phyloP scores from a whole-genome alignment of 1,140 invertebrate genomes.

The Saccostrea glomerata region DNA sequence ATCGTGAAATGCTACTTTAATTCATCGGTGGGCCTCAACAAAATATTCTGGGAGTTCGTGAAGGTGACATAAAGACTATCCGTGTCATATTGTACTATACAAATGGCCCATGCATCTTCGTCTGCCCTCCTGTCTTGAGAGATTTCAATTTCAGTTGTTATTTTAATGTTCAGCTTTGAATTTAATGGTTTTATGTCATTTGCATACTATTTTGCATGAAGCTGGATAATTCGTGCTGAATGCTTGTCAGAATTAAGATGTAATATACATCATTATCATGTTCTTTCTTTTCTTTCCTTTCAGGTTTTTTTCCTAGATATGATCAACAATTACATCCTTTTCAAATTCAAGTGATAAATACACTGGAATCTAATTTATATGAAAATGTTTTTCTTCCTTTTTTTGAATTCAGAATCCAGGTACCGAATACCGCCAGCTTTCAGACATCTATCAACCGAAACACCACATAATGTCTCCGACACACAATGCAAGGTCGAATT shows the following conservation, averaged over 20 bases:
- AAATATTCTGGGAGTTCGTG: neutral
- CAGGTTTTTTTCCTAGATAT: neutral
- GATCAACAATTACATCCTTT: constrained; percentile 23
- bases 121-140: neutral
- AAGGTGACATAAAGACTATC: neutral
- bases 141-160: neutral
- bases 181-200: neutral
- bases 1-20: constrained; percentile 21
- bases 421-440: neutral
- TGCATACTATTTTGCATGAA: constrained; percentile 25
- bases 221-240: neutral
- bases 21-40: neutral
- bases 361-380: constrained; percentile 25
- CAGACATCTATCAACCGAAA: neutral
- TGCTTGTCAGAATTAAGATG: constrained; percentile 13
- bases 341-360: constrained; percentile 14
- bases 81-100: neutral
- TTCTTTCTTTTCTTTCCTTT: neutral
- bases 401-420: neutral
- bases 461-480: neutral
- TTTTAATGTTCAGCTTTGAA: neutral
- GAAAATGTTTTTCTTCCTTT: neutral
- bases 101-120: neutral
- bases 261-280: neutral
- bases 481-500: neutral